A percentile compares a stretch with the other conserved stretches of the same genome.
phyloP scores from a whole-genome alignment of 2,888 invertebrate species.

The Tetragonisca angustula region DNA sequence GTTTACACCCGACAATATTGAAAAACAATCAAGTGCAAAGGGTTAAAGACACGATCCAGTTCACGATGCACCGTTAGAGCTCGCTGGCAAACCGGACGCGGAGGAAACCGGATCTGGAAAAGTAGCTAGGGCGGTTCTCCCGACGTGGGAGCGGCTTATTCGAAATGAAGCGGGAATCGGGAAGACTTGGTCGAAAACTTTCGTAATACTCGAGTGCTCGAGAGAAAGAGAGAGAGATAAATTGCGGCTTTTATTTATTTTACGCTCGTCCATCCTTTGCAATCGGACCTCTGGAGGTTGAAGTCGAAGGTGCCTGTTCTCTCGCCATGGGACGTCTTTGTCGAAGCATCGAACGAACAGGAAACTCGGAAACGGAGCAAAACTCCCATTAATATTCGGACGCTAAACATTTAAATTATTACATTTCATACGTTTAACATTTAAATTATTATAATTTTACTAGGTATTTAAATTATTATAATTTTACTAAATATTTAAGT shows the following conservation, averaged over 20 bases:
- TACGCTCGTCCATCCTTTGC: constrained; percentile 25
- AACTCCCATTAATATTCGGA: too few species aligned
- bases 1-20: too few species aligned
- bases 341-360: constrained; percentile 11
- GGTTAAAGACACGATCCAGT: background rate
- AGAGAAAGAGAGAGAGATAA: background rate
- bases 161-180: constrained; percentile 14
- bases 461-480: too few species aligned
- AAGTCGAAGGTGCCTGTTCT: constrained; percentile 20
- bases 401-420: too few species aligned
- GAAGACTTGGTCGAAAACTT: constrained; percentile 37
- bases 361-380: background rate
- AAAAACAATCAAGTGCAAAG: too few species aligned
- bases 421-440: too few species aligned
- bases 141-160: constrained; percentile 4
- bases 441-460: too few species aligned
- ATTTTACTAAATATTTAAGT: too few species aligned
- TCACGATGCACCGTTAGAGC: background rate
- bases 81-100: background rate
- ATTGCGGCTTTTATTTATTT: constrained; percentile 56
- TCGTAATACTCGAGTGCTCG: constrained; percentile 32
- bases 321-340: constrained; percentile 35
- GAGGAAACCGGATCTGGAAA: constrained; percentile 4
- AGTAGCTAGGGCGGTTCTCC: background rate
- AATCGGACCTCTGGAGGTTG: constrained; percentile 34